Base-by-base conservation (phyloP, 2,888 invertebrate species). In the Ptilodon capucinus region DNA sequence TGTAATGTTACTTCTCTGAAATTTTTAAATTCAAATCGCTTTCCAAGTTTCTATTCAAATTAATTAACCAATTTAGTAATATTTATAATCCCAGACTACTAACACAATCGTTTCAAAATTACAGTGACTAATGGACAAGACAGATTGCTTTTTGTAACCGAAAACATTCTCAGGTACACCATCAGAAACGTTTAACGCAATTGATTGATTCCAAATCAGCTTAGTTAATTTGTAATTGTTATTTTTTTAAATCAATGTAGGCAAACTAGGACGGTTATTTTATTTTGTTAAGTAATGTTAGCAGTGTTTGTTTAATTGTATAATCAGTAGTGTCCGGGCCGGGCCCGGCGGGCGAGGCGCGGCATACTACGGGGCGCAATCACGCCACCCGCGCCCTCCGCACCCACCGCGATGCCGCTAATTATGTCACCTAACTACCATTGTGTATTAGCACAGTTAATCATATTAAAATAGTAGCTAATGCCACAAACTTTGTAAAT, bases 341-440 rank as follows among this genome's bases (percentile, higher is more conserved):
- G 79, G n/a, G 76, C 51, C 79, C 74, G 84, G 79, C 64, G 63
- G 59, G 67, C 59, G 48, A 34, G 42, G 30, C 57, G 51, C 50
- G 68, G 67, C 19, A 18, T 48, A 48, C 49, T 48, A 76, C 78
- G 68, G 68, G 73, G 68, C 80, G 64, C 76, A 87, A 87, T 89
- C 89, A 89, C 88, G 88, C 84, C 81, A 86, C 71, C 81, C 84
- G 76, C 88, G 88, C 84, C 81, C 86, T 70, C 81, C 84, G 76
- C 84, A 66, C 86, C 86, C 81, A 44, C 45, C 42, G 17, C 32
- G 53, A 13, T 19, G 38, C 44, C 53, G 64, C 74, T 81, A 79
- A 85, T 83, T 84, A 81, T 82, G 74, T 74, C 75, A 76, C 76
- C 64, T 60, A 59, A 49, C 54, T 50, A 42, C 53, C 36, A 46